These are phyloP conservation scores for Cydia strobilella DNA, from an alignment of 1,140 invertebrate genomes.

Conservation along the genomic window DNA sequence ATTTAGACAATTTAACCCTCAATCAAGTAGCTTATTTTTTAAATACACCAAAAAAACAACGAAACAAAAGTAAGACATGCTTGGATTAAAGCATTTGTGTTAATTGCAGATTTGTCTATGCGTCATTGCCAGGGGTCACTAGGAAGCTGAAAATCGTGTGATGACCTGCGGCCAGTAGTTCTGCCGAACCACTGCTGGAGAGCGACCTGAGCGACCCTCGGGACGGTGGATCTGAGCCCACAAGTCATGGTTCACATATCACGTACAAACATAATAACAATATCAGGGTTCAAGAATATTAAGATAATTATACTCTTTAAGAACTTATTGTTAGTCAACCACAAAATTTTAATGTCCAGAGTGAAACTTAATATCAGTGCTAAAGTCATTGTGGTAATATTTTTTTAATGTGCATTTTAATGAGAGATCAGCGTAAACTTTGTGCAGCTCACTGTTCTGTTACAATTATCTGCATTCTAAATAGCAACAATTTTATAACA, in stretches of 20 bases:
- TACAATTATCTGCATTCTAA: no score
- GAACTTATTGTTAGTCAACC: not conserved
- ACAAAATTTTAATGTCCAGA: not conserved
- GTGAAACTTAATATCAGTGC: no score
- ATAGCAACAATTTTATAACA: no score
- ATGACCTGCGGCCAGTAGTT: slow-evolving; percentile 72
- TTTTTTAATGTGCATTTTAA: no score
- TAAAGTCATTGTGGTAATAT: no score
- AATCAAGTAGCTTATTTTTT: not conserved
- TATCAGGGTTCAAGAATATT: slow-evolving; percentile 13
- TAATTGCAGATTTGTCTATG: slow-evolving; percentile 28
- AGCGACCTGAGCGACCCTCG: slow-evolving; percentile 76
- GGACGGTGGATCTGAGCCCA: slow-evolving; percentile 76
- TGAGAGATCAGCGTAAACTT: no score
- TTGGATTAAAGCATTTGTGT: slow-evolving; percentile 39
- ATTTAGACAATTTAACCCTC: not conserved
- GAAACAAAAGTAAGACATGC: slow-evolving; percentile 41
- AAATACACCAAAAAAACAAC: not conserved
- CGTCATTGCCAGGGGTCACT: slow-evolving; percentile 42
- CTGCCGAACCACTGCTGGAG: slow-evolving; percentile 74
- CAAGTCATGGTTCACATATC: slow-evolving; percentile 43
- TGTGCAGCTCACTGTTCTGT: no score
- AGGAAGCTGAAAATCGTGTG: slow-evolving; percentile 52
- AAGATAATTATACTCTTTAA: not conserved
- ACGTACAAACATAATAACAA: slow-evolving; percentile 22